Evolutionary conservation across 2,888 invertebrate genomes (phyloP).

Genomic region (Molanna angustata): DNA sequence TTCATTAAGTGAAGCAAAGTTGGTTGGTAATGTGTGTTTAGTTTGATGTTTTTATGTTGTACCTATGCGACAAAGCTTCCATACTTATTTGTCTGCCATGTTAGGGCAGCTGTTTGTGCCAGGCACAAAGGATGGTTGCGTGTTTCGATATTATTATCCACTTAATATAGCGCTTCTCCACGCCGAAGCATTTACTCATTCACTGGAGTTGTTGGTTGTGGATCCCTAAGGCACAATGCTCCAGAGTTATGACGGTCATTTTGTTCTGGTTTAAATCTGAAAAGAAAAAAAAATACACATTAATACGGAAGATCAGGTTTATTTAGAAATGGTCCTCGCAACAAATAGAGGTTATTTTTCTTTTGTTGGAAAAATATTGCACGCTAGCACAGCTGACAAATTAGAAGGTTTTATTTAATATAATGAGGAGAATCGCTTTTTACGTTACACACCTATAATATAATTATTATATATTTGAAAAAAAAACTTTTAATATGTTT

Average conservation of each 20-base stretch:
- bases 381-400: slow-evolving; percentile 4
- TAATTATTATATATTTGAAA: too few species aligned
- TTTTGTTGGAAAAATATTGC: slow-evolving; percentile 13
- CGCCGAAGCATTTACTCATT: slow-evolving; percentile 9
- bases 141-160: slow-evolving; percentile 23
- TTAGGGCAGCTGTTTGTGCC: too few species aligned
- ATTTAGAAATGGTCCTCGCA: slow-evolving; percentile 13
- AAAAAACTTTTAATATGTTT: too few species aligned
- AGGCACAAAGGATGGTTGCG: too few species aligned
- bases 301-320: slow-evolving; percentile 21
- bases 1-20: too few species aligned
- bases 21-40: too few species aligned
- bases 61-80: too few species aligned
- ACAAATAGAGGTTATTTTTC: slow-evolving; percentile 15
- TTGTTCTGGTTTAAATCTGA: slow-evolving; percentile 24
- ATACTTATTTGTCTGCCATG: too few species aligned
- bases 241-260: slow-evolving; percentile 16
- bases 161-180: slow-evolving; percentile 20
- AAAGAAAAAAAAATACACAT: slow-evolving; percentile 22
- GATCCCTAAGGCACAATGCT: slow-evolving; percentile 14
- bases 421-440: too few species aligned
- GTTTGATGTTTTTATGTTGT: too few species aligned
- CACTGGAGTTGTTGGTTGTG: slow-evolving; percentile 4
- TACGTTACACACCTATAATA: too few species aligned
- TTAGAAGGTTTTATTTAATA: background rate